phyloP scores from a whole-genome alignment of 2,888 invertebrate species.

The Sipunculus nudus region DNA sequence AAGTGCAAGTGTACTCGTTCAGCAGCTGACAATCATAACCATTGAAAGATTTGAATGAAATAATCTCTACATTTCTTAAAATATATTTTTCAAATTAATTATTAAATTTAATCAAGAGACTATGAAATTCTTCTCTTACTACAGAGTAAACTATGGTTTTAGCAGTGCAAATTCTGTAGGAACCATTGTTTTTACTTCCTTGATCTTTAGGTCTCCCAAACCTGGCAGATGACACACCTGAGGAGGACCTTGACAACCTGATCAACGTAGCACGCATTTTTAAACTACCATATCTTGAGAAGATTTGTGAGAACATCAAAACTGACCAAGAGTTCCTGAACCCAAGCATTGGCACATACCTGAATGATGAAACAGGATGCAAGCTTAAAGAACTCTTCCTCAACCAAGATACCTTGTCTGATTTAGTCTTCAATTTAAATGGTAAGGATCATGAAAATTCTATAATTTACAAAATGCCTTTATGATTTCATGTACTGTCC shows the following conservation, averaged over 20 bases:
- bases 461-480: not conserved
- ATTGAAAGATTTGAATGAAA: too few relatives aligned
- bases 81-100: too few relatives aligned
- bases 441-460: slow-evolving; percentile 37
- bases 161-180: too few relatives aligned
- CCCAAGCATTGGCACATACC: slow-evolving; percentile 60
- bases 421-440: slow-evolving; percentile 55
- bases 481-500: too few relatives aligned
- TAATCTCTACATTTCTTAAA: too few relatives aligned
- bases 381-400: slow-evolving; percentile 54
- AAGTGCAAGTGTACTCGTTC: too few relatives aligned
- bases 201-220: slow-evolving; percentile 52
- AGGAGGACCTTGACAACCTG: slow-evolving; percentile 45
- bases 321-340: slow-evolving; percentile 60
- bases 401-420: slow-evolving; percentile 49
- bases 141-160: too few relatives aligned
- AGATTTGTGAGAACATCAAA: slow-evolving; percentile 53
- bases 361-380: slow-evolving; percentile 55
- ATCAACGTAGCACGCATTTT: slow-evolving; percentile 48
- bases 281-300: slow-evolving; percentile 48
- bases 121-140: too few relatives aligned
- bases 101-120: too few relatives aligned
- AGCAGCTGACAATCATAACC: too few relatives aligned
- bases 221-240: slow-evolving; percentile 38
- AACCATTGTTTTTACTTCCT: too few relatives aligned